Evolutionary conservation across 2,113 vertebrate species (phyloP).

Genomic region (Eurypyga helias): DNA sequence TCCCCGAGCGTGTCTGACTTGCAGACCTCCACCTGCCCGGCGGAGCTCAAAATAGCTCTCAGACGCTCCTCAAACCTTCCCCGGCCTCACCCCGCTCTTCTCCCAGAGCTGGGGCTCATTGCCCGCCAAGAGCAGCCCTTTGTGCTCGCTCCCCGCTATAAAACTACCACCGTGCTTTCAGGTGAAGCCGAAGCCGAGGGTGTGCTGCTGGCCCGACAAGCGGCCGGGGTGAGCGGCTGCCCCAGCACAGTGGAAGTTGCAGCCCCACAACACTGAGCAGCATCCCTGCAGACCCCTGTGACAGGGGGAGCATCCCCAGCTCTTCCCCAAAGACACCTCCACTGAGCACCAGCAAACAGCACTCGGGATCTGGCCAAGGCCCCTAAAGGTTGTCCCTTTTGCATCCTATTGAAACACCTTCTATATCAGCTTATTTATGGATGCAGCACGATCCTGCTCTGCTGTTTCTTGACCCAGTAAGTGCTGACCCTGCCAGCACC

Average conservation of each 20-base stretch:
- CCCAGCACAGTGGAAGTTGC: neutral
- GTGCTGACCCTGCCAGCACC: neutral
- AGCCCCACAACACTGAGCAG: neutral
- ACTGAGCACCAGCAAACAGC: neutral
- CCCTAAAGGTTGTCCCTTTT: neutral
- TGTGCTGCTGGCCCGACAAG: neutral
- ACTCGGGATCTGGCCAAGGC: neutral
- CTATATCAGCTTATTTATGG: neutral
- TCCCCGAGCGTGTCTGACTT: rapidly evolving
- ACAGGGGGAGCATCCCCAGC: neutral
- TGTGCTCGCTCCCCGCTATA: neutral
- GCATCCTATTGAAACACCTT: neutral
- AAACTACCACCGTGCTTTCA: neutral
- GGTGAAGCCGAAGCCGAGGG: neutral
- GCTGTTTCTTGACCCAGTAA: neutral
- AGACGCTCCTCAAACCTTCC: neutral
- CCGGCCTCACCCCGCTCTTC: neutral
- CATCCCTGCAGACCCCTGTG: neutral
- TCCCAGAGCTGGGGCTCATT: neutral
- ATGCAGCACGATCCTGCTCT: neutral
- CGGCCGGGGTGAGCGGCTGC: neutral
- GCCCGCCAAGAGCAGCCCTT: neutral
- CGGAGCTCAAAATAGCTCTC: neutral
- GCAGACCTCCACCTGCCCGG: neutral
- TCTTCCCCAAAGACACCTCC: neutral